Conservation (phyloP, 2,113 vertebrate genomes). For the Coregonus clupeaformis region DNA sequence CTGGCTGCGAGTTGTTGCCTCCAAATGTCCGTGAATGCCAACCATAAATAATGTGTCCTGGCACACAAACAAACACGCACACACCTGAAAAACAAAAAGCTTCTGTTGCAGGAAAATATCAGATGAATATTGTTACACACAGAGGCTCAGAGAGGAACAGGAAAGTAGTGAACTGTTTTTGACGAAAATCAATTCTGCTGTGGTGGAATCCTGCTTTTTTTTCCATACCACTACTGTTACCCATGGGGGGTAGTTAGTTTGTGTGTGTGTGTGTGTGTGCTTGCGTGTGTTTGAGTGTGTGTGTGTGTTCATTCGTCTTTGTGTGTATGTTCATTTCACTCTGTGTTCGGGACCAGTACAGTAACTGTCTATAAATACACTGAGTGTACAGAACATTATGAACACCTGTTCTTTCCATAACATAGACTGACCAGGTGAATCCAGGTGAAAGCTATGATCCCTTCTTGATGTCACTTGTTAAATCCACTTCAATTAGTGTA, state of each 20-base stretch:
- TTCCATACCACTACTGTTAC: constrained; percentile 36
- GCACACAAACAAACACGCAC: constrained; percentile 21
- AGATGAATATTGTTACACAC: constrained; percentile 57
- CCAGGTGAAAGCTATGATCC: no score
- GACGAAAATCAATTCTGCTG: constrained; percentile 46
- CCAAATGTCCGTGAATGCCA: constrained; percentile 20
- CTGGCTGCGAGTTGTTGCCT: constrained; percentile 7
- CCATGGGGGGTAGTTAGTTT: no score
- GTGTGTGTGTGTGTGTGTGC: neutral
- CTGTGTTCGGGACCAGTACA: no score
- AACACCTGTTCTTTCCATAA: no score
- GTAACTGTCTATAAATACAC: no score
- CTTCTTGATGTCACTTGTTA: no score
- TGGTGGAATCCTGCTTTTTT: constrained; percentile 23
- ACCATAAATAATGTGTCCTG: constrained; percentile 32
- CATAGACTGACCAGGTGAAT: no score
- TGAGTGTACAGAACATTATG: no score
- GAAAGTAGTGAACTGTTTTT: constrained; percentile 50
- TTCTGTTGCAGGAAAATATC: constrained; percentile 49
- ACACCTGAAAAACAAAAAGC: neutral
- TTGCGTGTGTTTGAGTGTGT: neutral
- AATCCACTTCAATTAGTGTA: no score
- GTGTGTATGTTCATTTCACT: no score
- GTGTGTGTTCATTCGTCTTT: no score
- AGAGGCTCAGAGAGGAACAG: constrained; percentile 53